phyloP scores from a whole-genome alignment of 1,140 invertebrate species.

The Choristoneura fumiferana region DNA sequence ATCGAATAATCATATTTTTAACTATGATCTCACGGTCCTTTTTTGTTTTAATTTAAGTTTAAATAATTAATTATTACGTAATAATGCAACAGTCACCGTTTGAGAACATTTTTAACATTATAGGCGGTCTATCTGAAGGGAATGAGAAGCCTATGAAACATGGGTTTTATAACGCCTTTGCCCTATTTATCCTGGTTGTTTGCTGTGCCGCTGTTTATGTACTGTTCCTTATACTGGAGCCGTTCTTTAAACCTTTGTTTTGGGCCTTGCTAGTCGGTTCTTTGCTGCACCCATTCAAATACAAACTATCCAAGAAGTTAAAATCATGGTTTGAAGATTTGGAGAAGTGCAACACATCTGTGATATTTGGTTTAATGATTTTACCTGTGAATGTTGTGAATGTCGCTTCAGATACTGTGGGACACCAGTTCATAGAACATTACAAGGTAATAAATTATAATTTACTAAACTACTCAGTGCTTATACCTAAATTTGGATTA shows the following conservation, averaged over 20 bases:
- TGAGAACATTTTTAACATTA: conserved; percentile 72
- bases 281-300: conserved; percentile 93
- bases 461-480: too few species aligned
- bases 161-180: conserved; percentile 91
- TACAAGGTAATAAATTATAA: conserved; percentile 77
- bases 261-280: conserved; percentile 96
- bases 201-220: conserved; percentile 86
- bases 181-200: conserved; percentile 83
- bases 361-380: conserved; percentile 84
- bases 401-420: conserved; percentile 85
- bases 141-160: conserved; percentile 92
- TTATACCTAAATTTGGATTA: too few species aligned
- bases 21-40: conserved; percentile 16
- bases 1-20: conserved; percentile 1
- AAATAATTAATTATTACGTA: conserved; percentile 3
- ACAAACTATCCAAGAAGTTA: conserved; percentile 83
- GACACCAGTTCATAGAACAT: conserved; percentile 80
- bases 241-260: conserved; percentile 94
- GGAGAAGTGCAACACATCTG: conserved; percentile 80
- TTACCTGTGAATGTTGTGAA: conserved; percentile 87
- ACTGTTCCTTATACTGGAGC: conserved; percentile 88
- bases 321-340: conserved; percentile 85
- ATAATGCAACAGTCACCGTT: conserved; percentile 70
- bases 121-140: conserved; percentile 70
- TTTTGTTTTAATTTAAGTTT: conserved; percentile 15